Base-by-base conservation (phyloP, 2,113 vertebrate species). In the human (Homo sapiens) region DNA sequence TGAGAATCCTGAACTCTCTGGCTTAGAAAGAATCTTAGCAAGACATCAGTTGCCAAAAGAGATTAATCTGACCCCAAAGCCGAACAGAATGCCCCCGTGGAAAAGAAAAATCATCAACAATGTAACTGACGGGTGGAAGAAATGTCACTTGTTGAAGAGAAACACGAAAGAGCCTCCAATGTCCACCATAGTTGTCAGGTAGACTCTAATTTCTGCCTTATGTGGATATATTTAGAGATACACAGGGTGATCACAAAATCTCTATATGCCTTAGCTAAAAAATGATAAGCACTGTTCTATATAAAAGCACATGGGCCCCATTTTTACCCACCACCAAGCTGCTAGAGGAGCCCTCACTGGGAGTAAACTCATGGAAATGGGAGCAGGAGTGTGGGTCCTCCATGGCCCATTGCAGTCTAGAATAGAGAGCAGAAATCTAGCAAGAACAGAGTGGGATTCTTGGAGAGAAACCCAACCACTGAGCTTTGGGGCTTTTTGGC, bases 21-120 rank as follows among this genome's bases (percentile, higher is more conserved):
- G 96, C 94, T 96, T 97, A 86, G 97, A 98, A 98, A 98, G 93
- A 40, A 93, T 98, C 97, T 96, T 98, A 96, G 97, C 38, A 94
- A 97, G 97, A 95, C 87, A 98, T 48, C 55, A 97, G 5, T 90
- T 98, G 91, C 97, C 95, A 75, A 90, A 70, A 94, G 97, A 98
- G 92, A 73, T 98, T 98, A 97, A 79, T 91, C 30, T 97, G 95
- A 98, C 92, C 90, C 97, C 98, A 79, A 98, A 96, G 66, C 96
- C 97, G 92, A 95, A 94, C 73, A 84, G 70, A 79, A 76, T 90
- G 61, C 66, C 96, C 25, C 85, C n/a, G 4, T 93, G 97, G 92
- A 98, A 96, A 97, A 94, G 93, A n/a, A 96, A 30, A 84, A n/a
- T 40, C 73, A 84, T 66, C 87, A 98, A 78, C 32, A 75, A 55